These are phyloP conservation scores for Potamarius usumacintae DNA, from an alignment of 2,113 vertebrate genomes.

Conservation along the genomic window DNA sequence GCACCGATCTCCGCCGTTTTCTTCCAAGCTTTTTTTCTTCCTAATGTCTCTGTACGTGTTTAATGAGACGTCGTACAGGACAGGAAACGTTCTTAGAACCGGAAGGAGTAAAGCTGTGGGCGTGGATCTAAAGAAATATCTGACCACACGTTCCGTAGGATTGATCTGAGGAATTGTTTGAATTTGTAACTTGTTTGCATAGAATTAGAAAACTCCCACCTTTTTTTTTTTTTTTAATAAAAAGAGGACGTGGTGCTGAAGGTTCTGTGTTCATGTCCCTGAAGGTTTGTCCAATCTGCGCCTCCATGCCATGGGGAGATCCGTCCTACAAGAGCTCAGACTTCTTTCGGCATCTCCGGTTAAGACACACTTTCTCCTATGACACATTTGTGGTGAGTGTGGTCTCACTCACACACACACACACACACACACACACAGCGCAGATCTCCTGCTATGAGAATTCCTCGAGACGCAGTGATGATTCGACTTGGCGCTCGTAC, in stretches of 20 bases:
- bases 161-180: too few relatives aligned
- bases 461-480: too few relatives aligned
- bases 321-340: slow-evolving; percentile 92
- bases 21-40: background rate
- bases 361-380: slow-evolving; percentile 92
- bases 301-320: slow-evolving; percentile 98
- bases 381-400: slow-evolving; percentile 95
- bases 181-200: background rate
- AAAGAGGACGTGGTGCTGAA: background rate
- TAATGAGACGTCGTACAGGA: background rate
- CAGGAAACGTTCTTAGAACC: background rate
- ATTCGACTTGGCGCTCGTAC: too few relatives aligned
- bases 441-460: background rate
- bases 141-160: too few relatives aligned
- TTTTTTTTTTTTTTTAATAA: too few relatives aligned
- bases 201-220: background rate
- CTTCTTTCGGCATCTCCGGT: slow-evolving; percentile 94
- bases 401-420: background rate
- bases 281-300: slow-evolving; percentile 97
- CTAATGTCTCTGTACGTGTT: background rate
- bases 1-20: background rate
- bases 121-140: background rate
- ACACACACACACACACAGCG: background rate
- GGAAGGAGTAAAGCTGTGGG: too few relatives aligned
- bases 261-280: slow-evolving; percentile 10